phyloP scores from a whole-genome alignment of 92 coral and sea anemone genomes.

The Zoanthus gigantus region DNA sequence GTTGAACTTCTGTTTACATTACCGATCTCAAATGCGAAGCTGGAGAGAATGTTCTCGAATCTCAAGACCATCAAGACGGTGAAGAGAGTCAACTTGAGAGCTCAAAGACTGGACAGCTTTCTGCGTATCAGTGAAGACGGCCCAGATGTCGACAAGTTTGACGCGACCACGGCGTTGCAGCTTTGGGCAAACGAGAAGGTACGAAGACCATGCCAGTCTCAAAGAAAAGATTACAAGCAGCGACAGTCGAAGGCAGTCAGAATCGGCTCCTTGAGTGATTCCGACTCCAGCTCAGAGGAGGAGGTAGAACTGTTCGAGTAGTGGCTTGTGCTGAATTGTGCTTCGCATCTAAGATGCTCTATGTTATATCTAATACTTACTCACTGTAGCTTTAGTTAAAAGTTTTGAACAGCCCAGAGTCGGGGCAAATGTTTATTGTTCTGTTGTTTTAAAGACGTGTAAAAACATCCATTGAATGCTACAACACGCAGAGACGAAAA shows the following conservation, averaged over 20 bases:
- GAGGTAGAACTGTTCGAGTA: slow-evolving; percentile 16
- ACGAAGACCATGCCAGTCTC: slow-evolving; percentile 33
- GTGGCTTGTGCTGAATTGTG: slow-evolving; percentile 17
- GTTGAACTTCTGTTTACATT: slow-evolving; percentile 29
- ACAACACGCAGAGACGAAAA: slow-evolving; percentile 16
- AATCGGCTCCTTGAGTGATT: slow-evolving; percentile 16
- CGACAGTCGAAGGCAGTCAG: slow-evolving; percentile 18
- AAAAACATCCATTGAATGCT: slow-evolving; percentile 13
- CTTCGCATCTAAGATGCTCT: slow-evolving; percentile 12
- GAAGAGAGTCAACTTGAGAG: slow-evolving; percentile 31
- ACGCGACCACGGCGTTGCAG: slow-evolving; percentile 35
- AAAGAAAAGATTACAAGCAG: slow-evolving; percentile 22
- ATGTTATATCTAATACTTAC: slow-evolving; percentile 11
- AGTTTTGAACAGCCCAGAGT: slow-evolving; percentile 16
- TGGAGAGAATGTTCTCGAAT: slow-evolving; percentile 30
- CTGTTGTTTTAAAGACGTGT: slow-evolving; percentile 14
- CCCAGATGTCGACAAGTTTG: slow-evolving; percentile 32
- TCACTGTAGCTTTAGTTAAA: slow-evolving; percentile 13
- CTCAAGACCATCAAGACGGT: slow-evolving; percentile 32
- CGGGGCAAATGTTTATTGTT: slow-evolving; percentile 15
- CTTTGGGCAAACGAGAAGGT: slow-evolving; percentile 32
- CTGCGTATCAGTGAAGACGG: slow-evolving; percentile 33
- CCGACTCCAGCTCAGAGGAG: slow-evolving; percentile 19
- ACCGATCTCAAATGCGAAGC: slow-evolving; percentile 32
- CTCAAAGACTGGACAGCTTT: slow-evolving; percentile 31